Percentiles rank a stretch among this genome's conserved stretches.
These are phyloP conservation scores for Phytoseiulus persimilis DNA, from an alignment of 2,888 invertebrate genomes.

Conservation along the genomic window DNA sequence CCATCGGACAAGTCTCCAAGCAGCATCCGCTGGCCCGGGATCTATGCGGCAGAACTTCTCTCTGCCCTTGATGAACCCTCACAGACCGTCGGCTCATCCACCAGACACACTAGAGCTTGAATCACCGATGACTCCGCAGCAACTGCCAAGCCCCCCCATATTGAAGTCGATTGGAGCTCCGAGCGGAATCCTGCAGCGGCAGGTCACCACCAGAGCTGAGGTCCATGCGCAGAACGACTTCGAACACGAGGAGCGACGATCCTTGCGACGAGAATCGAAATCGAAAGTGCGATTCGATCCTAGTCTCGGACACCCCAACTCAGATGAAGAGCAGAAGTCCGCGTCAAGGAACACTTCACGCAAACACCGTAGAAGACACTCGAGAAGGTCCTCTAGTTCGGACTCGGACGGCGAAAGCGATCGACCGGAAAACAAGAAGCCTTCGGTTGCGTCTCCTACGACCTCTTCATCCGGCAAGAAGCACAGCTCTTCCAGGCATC, in stretches of 20 bases:
- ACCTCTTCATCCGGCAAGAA: slow-evolving; percentile 8
- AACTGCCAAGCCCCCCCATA: slow-evolving; percentile 22
- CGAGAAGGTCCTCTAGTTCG: slow-evolving; percentile 27
- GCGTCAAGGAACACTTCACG: slow-evolving; percentile 31
- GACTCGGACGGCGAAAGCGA: slow-evolving; percentile 35
- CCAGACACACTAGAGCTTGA: slow-evolving; percentile 24
- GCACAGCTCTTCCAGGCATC: slow-evolving; percentile 25
- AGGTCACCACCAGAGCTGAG: slow-evolving; percentile 9
- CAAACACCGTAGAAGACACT: slow-evolving; percentile 24
- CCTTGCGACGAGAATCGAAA: slow-evolving; percentile 32
- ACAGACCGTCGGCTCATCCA: slow-evolving; percentile 28
- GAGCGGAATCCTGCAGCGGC: slow-evolving; percentile 19
- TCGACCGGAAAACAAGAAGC: slow-evolving; percentile 28
- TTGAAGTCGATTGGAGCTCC: slow-evolving; percentile 33
- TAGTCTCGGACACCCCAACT: slow-evolving; percentile 27
- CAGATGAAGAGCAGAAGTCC: slow-evolving; percentile 36
- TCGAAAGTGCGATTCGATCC: slow-evolving; percentile 38
- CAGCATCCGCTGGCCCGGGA: slow-evolving; percentile 31
- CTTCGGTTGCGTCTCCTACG: slow-evolving; percentile 6
- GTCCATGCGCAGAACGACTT: not conserved
- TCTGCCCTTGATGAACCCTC: slow-evolving; percentile 31
- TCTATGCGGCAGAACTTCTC: slow-evolving; percentile 28
- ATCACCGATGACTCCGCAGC: slow-evolving; percentile 29
- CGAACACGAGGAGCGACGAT: slow-evolving; percentile 13
- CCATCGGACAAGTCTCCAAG: slow-evolving; percentile 38